phyloP scores from a whole-genome alignment of 2,797 vertebrate species.

The Argentina silus region DNA sequence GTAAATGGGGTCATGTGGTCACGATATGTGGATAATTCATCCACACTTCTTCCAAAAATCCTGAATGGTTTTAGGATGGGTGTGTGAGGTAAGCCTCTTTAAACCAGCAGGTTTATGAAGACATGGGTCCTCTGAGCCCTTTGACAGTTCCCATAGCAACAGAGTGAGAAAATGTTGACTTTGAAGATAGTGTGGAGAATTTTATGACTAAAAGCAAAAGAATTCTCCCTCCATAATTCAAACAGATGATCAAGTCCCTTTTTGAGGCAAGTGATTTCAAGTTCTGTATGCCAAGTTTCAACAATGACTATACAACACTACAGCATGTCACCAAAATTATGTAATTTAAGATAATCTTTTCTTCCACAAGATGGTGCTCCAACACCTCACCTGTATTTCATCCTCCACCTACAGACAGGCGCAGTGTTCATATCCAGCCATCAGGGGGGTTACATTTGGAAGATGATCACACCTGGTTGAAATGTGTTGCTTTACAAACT shows the following conservation, averaged over 20 bases:
- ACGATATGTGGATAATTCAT: too few relatives aligned
- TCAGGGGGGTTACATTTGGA: too few relatives aligned
- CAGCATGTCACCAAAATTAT: neutral
- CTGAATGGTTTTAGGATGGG: neutral
- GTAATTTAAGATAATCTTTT: neutral
- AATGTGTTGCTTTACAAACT: too few relatives aligned
- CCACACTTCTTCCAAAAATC: neutral
- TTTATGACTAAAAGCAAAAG: neutral
- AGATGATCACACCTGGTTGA: too few relatives aligned
- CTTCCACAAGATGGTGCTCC: constrained; percentile 7
- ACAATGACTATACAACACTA: neutral
- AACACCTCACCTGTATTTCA: neutral
- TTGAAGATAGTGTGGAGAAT: neutral
- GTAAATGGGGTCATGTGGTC: too few relatives aligned
- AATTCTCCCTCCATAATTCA: neutral
- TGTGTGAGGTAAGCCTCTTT: neutral
- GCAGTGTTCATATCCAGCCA: too few relatives aligned
- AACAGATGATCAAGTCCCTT: neutral
- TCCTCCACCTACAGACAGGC: neutral
- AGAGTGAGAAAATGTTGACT: neutral
- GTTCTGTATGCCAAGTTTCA: neutral
- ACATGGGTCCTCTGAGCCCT: neutral
- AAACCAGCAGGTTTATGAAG: neutral
- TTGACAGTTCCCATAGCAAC: constrained; percentile 6
- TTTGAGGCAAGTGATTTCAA: neutral